A percentile compares a stretch with the other conserved stretches of the same genome.
These are phyloP conservation scores for Cotesia glomerata DNA, from an alignment of 1,140 invertebrate species.

Conservation along the genomic window DNA sequence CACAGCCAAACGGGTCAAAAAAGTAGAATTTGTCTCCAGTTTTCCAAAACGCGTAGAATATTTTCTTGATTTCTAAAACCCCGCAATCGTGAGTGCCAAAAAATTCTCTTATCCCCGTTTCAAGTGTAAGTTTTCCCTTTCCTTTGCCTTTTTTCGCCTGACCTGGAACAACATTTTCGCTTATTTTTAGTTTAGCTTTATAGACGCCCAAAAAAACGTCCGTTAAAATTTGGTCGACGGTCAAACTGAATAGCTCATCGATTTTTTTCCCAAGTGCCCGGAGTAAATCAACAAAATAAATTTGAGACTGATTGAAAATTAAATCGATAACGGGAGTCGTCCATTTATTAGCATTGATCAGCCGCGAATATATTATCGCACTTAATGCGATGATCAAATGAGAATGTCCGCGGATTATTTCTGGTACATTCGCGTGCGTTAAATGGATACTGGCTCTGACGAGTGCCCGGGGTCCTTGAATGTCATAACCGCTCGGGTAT, in stretches of 20 bases:
- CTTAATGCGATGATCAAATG: slow-evolving; percentile 49
- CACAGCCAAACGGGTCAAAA: slow-evolving; percentile 55
- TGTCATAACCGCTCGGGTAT: slow-evolving; percentile 46
- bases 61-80: slow-evolving; percentile 52
- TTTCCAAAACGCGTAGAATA: slow-evolving; percentile 56
- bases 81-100: slow-evolving; percentile 42
- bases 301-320: slow-evolving; percentile 57
- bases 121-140: slow-evolving; percentile 42
- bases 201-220: slow-evolving; percentile 58
- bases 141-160: slow-evolving; percentile 42
- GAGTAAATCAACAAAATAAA: slow-evolving; percentile 53
- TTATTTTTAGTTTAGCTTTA: slow-evolving; percentile 51
- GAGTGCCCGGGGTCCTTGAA: slow-evolving; percentile 45
- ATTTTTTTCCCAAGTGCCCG: slow-evolving; percentile 47
- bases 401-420: slow-evolving; percentile 41
- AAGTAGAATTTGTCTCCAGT: slow-evolving; percentile 51
- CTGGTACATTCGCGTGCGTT: slow-evolving; percentile 37
- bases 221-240: slow-evolving; percentile 46
- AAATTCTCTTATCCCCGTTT: slow-evolving; percentile 43
- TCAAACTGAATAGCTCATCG: slow-evolving; percentile 45
- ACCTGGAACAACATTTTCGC: slow-evolving; percentile 48
- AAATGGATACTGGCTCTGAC: slow-evolving; percentile 53
- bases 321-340: slow-evolving; percentile 48
- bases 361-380: slow-evolving; percentile 50
- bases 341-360: slow-evolving; percentile 54